Conservation (phyloP, 1,140 invertebrate species). For the Theocolax elegans region DNA sequence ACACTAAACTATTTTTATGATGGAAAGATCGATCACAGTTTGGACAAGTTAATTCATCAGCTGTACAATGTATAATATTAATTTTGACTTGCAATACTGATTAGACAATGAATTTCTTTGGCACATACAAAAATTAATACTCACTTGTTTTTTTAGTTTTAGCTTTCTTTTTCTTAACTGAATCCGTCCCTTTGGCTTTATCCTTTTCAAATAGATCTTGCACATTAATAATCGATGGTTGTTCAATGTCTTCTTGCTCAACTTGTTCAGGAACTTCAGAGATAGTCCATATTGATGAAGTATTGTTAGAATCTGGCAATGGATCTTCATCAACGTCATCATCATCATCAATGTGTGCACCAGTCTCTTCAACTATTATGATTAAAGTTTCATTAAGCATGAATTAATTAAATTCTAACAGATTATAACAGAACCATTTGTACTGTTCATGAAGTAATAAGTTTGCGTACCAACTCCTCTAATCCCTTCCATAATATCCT, state of each 20-base stretch:
- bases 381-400: neutral
- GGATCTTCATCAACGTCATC: conserved; percentile 55
- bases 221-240: conserved; percentile 51
- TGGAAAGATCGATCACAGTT: conserved; percentile 81
- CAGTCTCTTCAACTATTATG: conserved; percentile 63
- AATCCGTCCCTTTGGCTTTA: conserved; percentile 55
- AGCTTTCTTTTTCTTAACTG: conserved; percentile 45
- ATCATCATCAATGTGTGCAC: conserved; percentile 62
- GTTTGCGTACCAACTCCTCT: conserved; percentile 71
- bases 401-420: neutral
- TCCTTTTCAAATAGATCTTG: conserved; percentile 57
- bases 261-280: conserved; percentile 1
- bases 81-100: neutral
- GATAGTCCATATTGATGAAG: conserved; percentile 58
- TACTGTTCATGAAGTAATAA: neutral
- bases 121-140: neutral
- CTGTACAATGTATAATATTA: conserved; percentile 45
- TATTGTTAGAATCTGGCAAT: conserved; percentile 51
- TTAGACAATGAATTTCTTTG: neutral
- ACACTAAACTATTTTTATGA: conserved; percentile 85
- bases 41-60: conserved; percentile 70
- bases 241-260: conserved; percentile 21
- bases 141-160: conserved; percentile 36
- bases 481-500: conserved; percentile 86
- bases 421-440: neutral